Percentiles rank a stretch among this genome's conserved stretches.
phyloP scores from a whole-genome alignment of 2,113 vertebrate species.

The Sceloporus undulatus region DNA sequence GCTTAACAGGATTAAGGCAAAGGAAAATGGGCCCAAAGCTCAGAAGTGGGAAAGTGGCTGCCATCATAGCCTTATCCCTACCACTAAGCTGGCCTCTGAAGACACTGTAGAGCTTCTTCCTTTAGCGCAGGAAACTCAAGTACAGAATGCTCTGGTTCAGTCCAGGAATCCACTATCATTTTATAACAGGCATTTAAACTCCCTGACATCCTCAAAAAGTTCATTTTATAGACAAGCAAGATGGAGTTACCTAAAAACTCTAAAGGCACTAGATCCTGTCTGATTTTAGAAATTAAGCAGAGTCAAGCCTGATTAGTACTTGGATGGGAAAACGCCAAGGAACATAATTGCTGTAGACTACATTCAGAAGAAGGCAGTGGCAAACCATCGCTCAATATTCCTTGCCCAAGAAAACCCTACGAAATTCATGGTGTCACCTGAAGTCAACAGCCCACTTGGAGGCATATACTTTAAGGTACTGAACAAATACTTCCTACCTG shows the following conservation, averaged over 20 bases:
- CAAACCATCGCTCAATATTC: no score
- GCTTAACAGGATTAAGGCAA: slow-evolving; percentile 37
- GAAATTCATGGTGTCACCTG: not conserved
- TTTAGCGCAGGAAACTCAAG: not conserved
- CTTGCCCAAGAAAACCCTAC: no score
- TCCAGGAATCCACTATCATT: not conserved
- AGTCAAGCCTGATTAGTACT: not conserved
- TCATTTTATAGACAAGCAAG: not conserved
- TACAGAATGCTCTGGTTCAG: not conserved
- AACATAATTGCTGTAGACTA: not conserved
- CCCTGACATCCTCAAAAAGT: not conserved
- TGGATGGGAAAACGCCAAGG: not conserved
- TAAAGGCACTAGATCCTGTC: no score
- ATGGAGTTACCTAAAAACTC: not conserved
- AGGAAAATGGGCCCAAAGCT: slow-evolving; percentile 9
- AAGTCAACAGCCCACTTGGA: not conserved
- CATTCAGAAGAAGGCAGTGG: no score
- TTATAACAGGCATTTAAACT: not conserved
- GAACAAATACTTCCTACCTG: not conserved
- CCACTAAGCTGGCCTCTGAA: not conserved
- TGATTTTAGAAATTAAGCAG: not conserved
- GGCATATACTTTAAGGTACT: no score
- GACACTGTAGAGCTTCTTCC: not conserved
- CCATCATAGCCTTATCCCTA: not conserved
- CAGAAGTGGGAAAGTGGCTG: not conserved